Evolutionary conservation across 2,113 vertebrate species (phyloP).

Genomic region (Carassius gibelio): DNA sequence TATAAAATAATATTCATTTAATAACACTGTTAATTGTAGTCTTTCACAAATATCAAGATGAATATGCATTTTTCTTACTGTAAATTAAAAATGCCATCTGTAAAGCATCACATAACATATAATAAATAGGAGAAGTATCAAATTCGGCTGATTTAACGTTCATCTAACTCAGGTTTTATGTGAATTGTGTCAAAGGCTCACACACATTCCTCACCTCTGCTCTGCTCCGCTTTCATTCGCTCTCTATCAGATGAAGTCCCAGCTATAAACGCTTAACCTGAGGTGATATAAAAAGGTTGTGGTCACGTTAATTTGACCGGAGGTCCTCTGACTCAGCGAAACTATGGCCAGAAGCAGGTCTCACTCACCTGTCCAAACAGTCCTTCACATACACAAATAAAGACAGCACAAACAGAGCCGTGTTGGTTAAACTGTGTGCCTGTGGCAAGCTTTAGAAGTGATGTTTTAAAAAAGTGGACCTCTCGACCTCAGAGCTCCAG

Average conservation of each 20-base stretch:
- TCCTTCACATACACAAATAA: slow-evolving; percentile 18
- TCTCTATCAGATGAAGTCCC: slow-evolving; percentile 21
- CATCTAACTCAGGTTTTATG: neutral
- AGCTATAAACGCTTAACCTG: slow-evolving; percentile 20
- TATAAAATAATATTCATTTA: neutral
- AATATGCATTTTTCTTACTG: neutral
- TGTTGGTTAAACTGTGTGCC: slow-evolving; percentile 52
- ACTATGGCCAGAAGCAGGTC: slow-evolving; percentile 37
- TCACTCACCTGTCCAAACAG: slow-evolving; percentile 71
- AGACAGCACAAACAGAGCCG: slow-evolving; percentile 52
- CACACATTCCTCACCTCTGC: neutral
- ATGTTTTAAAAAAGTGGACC: slow-evolving; percentile 49
- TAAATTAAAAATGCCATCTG: neutral
- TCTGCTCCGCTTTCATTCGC: neutral
- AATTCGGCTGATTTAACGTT: neutral
- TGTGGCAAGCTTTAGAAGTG: slow-evolving; percentile 27
- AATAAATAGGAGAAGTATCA: neutral
- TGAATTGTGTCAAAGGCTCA: neutral
- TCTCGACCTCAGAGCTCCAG: slow-evolving; percentile 43
- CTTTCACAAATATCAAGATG: neutral
- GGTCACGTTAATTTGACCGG: slow-evolving; percentile 47
- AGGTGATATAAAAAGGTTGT: neutral
- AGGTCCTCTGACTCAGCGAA: slow-evolving; percentile 58
- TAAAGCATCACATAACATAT: neutral
- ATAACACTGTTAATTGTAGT: neutral